phyloP scores from a whole-genome alignment of 2,888 invertebrate genomes.

The Microplitis manilae region DNA sequence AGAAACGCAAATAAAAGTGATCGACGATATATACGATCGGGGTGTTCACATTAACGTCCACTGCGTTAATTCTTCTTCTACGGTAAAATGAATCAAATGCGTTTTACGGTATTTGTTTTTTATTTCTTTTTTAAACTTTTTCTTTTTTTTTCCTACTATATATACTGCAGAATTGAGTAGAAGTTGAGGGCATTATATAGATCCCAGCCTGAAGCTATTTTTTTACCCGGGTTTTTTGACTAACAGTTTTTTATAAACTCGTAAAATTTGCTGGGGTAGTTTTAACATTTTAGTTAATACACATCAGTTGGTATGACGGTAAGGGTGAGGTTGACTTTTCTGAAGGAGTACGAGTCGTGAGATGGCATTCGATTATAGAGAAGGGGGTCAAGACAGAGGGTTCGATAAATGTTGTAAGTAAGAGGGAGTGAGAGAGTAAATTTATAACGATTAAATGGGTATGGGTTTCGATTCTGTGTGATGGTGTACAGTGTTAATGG shows the following conservation, averaged over 20 bases:
- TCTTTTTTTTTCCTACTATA: not conserved
- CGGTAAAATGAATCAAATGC: slow-evolving; percentile 16
- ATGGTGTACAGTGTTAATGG: slow-evolving; percentile 48
- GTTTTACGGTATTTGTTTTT: slow-evolving; percentile 24
- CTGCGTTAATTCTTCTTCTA: slow-evolving; percentile 27
- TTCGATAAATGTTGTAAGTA: not conserved
- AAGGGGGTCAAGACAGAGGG: slow-evolving; percentile 24
- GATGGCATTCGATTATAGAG: slow-evolving; percentile 13
- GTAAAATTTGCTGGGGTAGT: not conserved
- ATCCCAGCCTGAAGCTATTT: not conserved
- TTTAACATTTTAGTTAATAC: slow-evolving; percentile 45
- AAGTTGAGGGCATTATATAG: not conserved
- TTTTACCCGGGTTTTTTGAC: not conserved
- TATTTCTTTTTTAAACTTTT: not conserved
- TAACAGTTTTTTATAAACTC: not conserved
- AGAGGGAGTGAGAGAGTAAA: not conserved
- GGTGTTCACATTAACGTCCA: slow-evolving; percentile 26
- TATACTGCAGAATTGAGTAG: not conserved
- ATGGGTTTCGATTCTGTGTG: slow-evolving; percentile 8
- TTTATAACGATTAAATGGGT: slow-evolving; percentile 1
- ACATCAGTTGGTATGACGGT: slow-evolving; percentile 45
- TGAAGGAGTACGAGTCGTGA: not conserved
- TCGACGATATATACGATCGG: slow-evolving; percentile 25
- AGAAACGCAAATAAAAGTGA: slow-evolving; percentile 31
- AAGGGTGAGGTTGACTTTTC: slow-evolving; percentile 33